A percentile compares a stretch with the other conserved stretches of the same genome.
Evolutionary conservation across 1,140 invertebrate genomes (phyloP).

Genomic region (Zaprionus capensis): DNA sequence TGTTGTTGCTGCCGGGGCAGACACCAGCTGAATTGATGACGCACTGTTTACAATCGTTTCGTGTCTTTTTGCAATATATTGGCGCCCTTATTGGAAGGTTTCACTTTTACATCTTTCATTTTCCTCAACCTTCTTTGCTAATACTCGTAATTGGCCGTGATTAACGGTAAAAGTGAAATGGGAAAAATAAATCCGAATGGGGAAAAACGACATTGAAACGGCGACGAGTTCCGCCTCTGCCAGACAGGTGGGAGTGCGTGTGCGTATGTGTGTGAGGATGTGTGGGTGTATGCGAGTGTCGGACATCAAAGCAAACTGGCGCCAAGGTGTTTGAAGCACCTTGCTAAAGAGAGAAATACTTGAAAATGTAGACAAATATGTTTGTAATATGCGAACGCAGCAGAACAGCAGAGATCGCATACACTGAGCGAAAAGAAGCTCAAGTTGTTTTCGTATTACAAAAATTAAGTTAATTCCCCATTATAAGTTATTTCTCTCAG

Average conservation of each 20-base stretch:
- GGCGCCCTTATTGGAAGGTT: conserved; percentile 21
- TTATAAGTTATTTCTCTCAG: not conserved
- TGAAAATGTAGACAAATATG: not conserved
- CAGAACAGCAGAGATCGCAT: not conserved
- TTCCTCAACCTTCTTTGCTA: conserved; percentile 52
- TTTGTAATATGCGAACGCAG: conserved; percentile 3
- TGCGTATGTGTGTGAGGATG: not conserved
- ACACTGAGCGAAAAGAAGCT: conserved; percentile 3
- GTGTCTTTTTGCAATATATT: conserved; percentile 5
- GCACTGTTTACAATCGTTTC: conserved; percentile 47
- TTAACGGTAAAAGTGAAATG: conserved; percentile 48
- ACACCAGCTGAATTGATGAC: conserved; percentile 53
- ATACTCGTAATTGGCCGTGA: conserved; percentile 66
- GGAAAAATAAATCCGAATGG: conserved; percentile 27
- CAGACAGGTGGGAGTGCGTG: conserved; percentile 18
- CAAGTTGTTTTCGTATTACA: not conserved
- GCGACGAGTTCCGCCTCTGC: conserved; percentile 43
- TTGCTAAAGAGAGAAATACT: conserved; percentile 20
- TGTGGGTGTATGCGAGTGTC: conserved; percentile 1
- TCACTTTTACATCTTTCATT: not conserved
- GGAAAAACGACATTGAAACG: conserved; percentile 65
- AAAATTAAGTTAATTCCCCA: not conserved
- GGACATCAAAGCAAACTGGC: conserved; percentile 20
- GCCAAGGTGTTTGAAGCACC: conserved; percentile 29
- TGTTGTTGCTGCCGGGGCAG: not conserved